Conservation (phyloP, 2,888 invertebrate species). For the Eristalinus sepulchralis region DNA sequence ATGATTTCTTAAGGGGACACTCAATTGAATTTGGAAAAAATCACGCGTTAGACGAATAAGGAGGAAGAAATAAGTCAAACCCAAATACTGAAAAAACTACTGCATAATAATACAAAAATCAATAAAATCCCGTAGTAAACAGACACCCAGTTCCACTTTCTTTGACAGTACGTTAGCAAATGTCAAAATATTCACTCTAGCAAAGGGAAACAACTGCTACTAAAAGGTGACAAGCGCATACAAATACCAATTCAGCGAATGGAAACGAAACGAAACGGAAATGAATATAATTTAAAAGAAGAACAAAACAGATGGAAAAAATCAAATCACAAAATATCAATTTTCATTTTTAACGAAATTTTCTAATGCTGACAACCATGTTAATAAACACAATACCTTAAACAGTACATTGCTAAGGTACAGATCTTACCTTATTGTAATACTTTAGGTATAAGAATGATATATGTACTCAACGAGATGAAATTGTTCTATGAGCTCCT, state of each 20-base stretch:
- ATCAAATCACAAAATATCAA: too few relatives aligned
- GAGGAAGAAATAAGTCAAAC: conserved; percentile 22
- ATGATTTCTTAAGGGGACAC: background rate
- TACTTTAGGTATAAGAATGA: too few relatives aligned
- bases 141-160: conserved; percentile 46
- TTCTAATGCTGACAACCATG: too few relatives aligned
- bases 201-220: conserved; percentile 36
- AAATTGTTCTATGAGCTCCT: too few relatives aligned
- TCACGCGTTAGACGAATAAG: conserved; percentile 4
- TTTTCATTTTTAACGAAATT: too few relatives aligned
- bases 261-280: conserved; percentile 35
- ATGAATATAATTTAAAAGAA: background rate
- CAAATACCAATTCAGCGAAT: conserved; percentile 9
- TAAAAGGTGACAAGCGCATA: conserved; percentile 1
- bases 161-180: conserved; percentile 57
- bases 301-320: too few relatives aligned
- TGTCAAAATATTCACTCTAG: conserved; percentile 47
- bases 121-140: conserved; percentile 67
- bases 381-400: too few relatives aligned
- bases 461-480: too few relatives aligned
- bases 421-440: too few relatives aligned
- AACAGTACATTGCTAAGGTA: too few relatives aligned
- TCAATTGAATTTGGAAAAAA: background rate
- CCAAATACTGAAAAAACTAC: conserved; percentile 56
- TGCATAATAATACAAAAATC: conserved; percentile 66